phyloP scores from a whole-genome alignment of 2,113 vertebrate species.

The Oreochromis aureus region DNA sequence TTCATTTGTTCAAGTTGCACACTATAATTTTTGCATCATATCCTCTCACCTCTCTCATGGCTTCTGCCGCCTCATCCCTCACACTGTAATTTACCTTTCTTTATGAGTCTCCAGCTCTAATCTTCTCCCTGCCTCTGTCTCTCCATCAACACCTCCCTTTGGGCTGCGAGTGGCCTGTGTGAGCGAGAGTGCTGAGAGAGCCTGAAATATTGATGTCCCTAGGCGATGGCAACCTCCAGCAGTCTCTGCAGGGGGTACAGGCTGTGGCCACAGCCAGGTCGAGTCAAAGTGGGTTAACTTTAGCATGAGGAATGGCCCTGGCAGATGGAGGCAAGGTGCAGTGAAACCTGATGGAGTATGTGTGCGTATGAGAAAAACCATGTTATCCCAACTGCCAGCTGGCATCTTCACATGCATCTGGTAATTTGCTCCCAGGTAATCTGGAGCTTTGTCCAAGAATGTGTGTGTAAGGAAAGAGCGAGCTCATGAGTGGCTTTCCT shows the following conservation, averaged over 20 bases:
- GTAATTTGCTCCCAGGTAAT: slow-evolving; percentile 24
- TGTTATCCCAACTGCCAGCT: slow-evolving; percentile 16
- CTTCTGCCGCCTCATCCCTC: neutral
- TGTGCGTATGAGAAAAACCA: neutral
- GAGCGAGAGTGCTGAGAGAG: slow-evolving; percentile 7
- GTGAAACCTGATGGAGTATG: neutral
- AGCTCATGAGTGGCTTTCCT: neutral
- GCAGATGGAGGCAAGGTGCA: neutral
- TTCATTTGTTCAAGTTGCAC: neutral
- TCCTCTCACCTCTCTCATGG: neutral
- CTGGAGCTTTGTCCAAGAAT: neutral
- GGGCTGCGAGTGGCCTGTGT: neutral
- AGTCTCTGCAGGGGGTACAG: slow-evolving; percentile 19
- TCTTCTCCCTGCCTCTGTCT: slow-evolving; percentile 1
- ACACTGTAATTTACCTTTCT: neutral
- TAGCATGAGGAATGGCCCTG: neutral
- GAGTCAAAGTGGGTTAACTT: slow-evolving; percentile 13
- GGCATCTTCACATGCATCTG: slow-evolving; percentile 12
- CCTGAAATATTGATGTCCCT: slow-evolving; percentile 62
- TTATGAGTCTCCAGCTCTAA: neutral
- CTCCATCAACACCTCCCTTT: slow-evolving; percentile 34
- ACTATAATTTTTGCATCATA: slow-evolving; percentile 3
- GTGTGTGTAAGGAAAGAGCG: neutral
- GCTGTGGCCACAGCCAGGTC: neutral
- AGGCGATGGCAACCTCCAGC: slow-evolving; percentile 27